A percentile compares a stretch with the other conserved stretches of the same genome.
These are phyloP conservation scores for Octonoba sinensis DNA, from an alignment of 2,888 invertebrate genomes.

Conservation along the genomic window DNA sequence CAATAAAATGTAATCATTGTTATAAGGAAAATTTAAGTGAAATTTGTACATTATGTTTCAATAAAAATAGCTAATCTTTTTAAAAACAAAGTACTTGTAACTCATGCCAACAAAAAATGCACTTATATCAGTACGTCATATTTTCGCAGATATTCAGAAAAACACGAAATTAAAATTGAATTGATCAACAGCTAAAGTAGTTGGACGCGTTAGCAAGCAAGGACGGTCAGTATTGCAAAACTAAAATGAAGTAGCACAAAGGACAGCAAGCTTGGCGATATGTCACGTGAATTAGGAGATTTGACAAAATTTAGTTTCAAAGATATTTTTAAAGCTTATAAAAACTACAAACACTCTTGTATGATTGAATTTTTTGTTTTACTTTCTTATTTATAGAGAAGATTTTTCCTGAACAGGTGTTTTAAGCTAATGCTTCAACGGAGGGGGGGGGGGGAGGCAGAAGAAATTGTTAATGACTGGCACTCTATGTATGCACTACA, in stretches of 20 bases:
- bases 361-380: conserved; percentile 22
- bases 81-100: too few species aligned
- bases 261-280: conserved; percentile 52
- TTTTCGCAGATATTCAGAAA: too few species aligned
- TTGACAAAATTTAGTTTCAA: conserved; percentile 44
- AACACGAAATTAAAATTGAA: not conserved
- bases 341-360: conserved; percentile 47
- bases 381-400: not conserved
- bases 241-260: conserved; percentile 34
- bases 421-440: conserved; percentile 45
- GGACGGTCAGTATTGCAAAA: conserved; percentile 54
- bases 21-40: too few species aligned
- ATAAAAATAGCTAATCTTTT: too few species aligned
- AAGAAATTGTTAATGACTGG: conserved; percentile 17
- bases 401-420: conserved; percentile 21
- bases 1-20: too few species aligned
- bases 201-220: conserved; percentile 48
- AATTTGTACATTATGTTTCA: too few species aligned
- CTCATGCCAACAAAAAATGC: too few species aligned
- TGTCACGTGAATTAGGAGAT: conserved; percentile 46
- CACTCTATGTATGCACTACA: conserved; percentile 24
- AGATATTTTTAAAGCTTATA: conserved; percentile 36
- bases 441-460: conserved; percentile 22
- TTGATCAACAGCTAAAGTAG: not conserved
- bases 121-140: too few species aligned